These are phyloP conservation scores for Arctocebus calabarensis DNA, from an alignment of 2,797 vertebrate genomes.

Conservation along the genomic window DNA sequence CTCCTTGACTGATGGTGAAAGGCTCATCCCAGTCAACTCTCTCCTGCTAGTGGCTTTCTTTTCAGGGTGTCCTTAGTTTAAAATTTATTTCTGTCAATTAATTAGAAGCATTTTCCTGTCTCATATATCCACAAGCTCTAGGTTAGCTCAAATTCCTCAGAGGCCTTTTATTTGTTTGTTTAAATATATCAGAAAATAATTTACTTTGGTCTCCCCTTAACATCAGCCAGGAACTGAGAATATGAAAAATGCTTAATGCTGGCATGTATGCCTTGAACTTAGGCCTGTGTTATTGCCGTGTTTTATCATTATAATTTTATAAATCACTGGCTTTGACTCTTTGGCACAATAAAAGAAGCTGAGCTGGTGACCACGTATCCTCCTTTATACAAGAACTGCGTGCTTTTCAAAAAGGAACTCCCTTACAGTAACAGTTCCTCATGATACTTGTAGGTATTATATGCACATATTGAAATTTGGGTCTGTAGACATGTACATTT, in stretches of 20 bases:
- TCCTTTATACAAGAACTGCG: neutral
- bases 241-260: neutral
- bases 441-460: neutral
- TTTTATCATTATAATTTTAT: neutral
- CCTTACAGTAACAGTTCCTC: neutral
- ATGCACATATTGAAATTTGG: neutral
- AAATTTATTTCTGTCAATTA: neutral
- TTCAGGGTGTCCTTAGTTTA: neutral
- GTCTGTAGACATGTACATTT: neutral
- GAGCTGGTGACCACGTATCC: neutral
- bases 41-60: neutral
- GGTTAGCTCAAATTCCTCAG: neutral
- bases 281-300: neutral
- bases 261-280: neutral
- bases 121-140: neutral
- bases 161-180: neutral
- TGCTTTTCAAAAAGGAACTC: slow-evolving; percentile 20
- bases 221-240: neutral
- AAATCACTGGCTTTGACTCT: neutral
- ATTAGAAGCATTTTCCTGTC: neutral
- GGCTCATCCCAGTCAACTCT: neutral
- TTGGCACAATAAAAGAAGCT: neutral
- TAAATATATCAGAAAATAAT: slow-evolving; percentile 33
- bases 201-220: slow-evolving; percentile 12
- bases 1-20: neutral